These are phyloP conservation scores for Meliscaeva auricollis DNA, from an alignment of 2,888 invertebrate species.

Conservation along the genomic window DNA sequence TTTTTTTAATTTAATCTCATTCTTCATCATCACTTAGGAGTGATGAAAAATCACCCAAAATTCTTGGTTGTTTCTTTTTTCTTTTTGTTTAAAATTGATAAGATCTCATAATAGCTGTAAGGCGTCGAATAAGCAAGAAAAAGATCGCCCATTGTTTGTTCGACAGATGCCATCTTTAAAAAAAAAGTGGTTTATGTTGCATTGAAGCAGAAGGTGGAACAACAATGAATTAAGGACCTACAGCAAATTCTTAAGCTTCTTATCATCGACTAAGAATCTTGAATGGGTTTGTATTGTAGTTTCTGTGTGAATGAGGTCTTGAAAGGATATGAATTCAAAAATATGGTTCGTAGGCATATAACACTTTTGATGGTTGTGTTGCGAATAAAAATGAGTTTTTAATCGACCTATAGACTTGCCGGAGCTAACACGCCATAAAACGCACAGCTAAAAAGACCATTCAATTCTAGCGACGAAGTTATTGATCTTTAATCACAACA, in stretches of 20 bases:
- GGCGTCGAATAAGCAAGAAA: conserved; percentile 5
- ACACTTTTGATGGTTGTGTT: too few relatives aligned
- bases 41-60: conserved; percentile 46
- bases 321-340: too few relatives aligned
- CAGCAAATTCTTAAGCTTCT: not conserved
- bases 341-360: too few relatives aligned
- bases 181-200: not conserved
- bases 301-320: not conserved
- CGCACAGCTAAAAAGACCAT: not conserved
- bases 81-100: not conserved
- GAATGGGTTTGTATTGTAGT: not conserved
- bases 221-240: not conserved
- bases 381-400: not conserved
- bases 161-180: not conserved
- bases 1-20: conserved; percentile 34
- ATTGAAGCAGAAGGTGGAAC: not conserved
- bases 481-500: not conserved
- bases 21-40: conserved; percentile 31
- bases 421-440: not conserved
- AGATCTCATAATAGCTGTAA: not conserved
- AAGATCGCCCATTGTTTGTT: conserved; percentile 7
- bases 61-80: conserved; percentile 20
- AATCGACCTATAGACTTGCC: not conserved
- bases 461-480: not conserved
- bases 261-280: not conserved